Conservation (phyloP, 1,140 invertebrate genomes). For the Cepaea nemoralis region DNA sequence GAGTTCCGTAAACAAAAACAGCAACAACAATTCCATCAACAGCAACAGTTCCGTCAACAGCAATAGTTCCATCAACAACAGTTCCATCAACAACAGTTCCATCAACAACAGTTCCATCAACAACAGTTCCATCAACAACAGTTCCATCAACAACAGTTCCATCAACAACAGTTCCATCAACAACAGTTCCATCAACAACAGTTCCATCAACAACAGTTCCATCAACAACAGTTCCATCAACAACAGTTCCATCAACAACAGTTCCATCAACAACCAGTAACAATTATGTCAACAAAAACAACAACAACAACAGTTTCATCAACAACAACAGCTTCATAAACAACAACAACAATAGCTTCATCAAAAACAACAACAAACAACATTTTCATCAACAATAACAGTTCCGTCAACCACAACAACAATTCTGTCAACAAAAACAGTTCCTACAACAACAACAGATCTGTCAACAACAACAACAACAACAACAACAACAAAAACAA, state of each 20-base stretch:
- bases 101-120: neutral
- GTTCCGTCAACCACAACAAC: neutral
- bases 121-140: neutral
- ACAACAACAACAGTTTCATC: neutral
- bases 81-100: neutral
- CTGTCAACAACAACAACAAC: neutral
- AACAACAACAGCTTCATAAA: neutral
- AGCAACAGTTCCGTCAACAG: neutral
- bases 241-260: neutral
- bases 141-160: neutral
- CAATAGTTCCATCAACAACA: neutral
- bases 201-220: neutral
- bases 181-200: neutral
- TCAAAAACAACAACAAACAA: neutral
- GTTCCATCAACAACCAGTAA: neutral
- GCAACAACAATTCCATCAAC: neutral
- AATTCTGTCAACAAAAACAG: neutral
- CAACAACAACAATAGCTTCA: neutral
- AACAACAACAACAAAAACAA: neutral
- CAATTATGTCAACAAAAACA: neutral
- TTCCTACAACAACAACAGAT: neutral
- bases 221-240: neutral
- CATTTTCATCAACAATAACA: constrained; percentile 14
- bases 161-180: neutral
- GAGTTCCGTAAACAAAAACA: neutral